A percentile compares a stretch with the other conserved stretches of the same genome.
Evolutionary conservation across 2,113 vertebrate genomes (phyloP).

Genomic region (Neofelis nebulosa): DNA sequence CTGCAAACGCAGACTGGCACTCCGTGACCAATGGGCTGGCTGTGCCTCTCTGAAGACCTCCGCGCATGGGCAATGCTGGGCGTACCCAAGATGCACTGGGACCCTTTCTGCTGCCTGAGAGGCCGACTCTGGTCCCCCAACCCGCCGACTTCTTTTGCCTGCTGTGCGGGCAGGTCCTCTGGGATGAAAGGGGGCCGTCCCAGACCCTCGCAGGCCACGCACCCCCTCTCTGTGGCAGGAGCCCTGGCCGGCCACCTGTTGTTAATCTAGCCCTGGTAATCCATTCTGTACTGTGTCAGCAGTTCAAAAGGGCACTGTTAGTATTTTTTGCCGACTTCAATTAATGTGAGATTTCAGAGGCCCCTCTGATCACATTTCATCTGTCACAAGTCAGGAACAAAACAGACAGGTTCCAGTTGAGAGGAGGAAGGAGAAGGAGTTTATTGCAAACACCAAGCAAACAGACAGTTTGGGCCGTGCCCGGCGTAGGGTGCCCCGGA

Average conservation of each 20-base stretch:
- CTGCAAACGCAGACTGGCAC: neutral
- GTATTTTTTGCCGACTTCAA: conserved; percentile 95
- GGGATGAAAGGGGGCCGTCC: neutral
- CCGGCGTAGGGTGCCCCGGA: neutral
- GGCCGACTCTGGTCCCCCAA: neutral
- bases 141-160: neutral
- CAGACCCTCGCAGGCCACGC: neutral
- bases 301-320: conserved; percentile 93
- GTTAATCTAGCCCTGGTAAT: conserved; percentile 93
- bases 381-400: conserved; percentile 86
- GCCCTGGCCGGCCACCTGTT: conserved; percentile 90
- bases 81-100: no score
- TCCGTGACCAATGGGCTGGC: neutral
- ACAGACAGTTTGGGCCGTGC: conserved; percentile 64
- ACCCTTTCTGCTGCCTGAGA: neutral
- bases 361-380: conserved; percentile 91
- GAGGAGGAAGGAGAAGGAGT: conserved; percentile 83
- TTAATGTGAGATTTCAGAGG: conserved; percentile 91
- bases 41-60: neutral
- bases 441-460: conserved; percentile 85
- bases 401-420: conserved; percentile 85
- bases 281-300: conserved; percentile 93
- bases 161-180: neutral
- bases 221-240: conserved; percentile 65
- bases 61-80: rapidly evolving